Percentiles rank a stretch among this genome's conserved stretches.
These are phyloP conservation scores for Paramormyrops kingsleyae DNA, from an alignment of 2,113 vertebrate genomes.

Conservation along the genomic window DNA sequence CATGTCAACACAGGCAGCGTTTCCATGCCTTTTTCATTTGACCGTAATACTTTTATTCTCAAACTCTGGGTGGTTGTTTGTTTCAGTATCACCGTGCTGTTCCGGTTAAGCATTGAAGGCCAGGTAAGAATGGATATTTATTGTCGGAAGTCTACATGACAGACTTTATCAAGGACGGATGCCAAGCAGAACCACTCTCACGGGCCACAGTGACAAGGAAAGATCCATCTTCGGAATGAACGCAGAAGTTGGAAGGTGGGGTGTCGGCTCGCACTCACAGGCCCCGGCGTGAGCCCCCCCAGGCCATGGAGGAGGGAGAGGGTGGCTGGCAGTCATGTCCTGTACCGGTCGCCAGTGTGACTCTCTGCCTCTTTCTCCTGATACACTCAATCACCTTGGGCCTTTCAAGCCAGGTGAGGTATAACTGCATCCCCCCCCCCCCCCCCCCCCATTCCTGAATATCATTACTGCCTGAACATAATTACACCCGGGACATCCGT, in stretches of 20 bases:
- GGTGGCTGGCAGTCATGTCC: neutral
- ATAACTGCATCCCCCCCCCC: neutral
- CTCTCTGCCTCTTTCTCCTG: neutral
- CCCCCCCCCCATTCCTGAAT: neutral
- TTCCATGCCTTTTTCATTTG: neutral
- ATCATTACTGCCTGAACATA: neutral
- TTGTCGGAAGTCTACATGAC: neutral
- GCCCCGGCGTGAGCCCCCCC: neutral
- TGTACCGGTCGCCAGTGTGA: no score
- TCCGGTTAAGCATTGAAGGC: neutral
- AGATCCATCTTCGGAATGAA: conserved; percentile 15
- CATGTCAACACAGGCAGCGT: neutral
- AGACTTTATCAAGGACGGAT: conserved; percentile 8
- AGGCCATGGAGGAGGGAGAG: neutral
- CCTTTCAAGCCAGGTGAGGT: neutral
- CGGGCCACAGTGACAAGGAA: conserved; percentile 1
- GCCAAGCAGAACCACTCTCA: conserved; percentile 10
- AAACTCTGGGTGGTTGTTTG: neutral
- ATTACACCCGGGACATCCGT: conserved; percentile 11
- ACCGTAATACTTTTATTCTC: neutral
- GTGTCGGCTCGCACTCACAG: neutral
- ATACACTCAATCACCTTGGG: neutral
- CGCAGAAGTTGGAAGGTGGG: neutral
- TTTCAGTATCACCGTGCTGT: neutral
- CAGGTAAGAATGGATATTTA: neutral